Evolutionary conservation across 2,888 invertebrate species (phyloP).

Genomic region (Diachrysia chrysitis): DNA sequence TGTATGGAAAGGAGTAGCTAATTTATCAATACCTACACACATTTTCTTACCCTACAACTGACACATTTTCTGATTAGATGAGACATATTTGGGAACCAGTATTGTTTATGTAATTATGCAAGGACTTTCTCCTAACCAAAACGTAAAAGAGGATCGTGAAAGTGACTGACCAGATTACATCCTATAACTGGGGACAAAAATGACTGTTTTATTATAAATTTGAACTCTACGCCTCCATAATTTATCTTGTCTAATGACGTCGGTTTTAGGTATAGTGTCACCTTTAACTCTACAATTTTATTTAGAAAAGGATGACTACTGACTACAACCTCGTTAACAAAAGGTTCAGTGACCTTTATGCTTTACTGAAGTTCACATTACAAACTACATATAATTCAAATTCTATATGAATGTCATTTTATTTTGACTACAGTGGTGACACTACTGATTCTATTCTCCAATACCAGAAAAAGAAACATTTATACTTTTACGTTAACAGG

Average conservation of each 20-base stretch:
- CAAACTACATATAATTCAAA: not conserved
- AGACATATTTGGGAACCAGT: not conserved
- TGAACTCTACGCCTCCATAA: conserved; percentile 8
- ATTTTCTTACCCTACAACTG: not conserved
- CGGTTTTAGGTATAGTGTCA: conserved; percentile 2
- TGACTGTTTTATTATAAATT: conserved; percentile 2
- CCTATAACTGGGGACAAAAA: not conserved
- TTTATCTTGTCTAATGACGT: conserved; percentile 10
- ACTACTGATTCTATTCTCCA: no score
- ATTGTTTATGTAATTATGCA: not conserved
- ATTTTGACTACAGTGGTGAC: no score
- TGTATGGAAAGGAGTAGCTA: conserved; percentile 5
- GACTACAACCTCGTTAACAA: not conserved
- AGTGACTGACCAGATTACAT: not conserved
- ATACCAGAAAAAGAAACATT: no score
- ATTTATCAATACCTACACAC: not conserved
- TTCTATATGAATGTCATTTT: no score
- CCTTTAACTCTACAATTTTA: conserved; percentile 8
- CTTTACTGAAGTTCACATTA: not conserved
- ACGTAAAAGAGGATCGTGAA: not conserved
- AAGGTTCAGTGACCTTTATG: no score
- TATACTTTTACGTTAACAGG: no score
- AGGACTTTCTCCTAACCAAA: not conserved
- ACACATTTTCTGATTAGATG: not conserved
- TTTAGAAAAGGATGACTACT: not conserved